Evolutionary conservation across 2,113 vertebrate species (phyloP).

Genomic region (Sporophila hypoxantha): DNA sequence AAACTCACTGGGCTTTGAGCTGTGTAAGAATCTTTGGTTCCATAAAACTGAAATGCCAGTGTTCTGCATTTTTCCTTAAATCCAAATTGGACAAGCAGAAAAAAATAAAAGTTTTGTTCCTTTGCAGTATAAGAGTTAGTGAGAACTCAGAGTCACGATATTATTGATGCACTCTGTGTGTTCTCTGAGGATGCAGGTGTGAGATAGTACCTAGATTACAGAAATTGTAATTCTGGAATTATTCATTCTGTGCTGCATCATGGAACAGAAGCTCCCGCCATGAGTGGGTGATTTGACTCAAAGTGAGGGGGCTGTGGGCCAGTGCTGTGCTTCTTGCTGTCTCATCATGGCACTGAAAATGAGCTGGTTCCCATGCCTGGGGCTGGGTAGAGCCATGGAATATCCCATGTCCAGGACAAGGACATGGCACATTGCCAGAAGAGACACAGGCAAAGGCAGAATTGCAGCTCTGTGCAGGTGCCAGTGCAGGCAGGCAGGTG

Average conservation of each 20-base stretch:
- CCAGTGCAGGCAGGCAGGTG: neutral
- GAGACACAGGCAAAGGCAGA: neutral
- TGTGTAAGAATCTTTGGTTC: neutral
- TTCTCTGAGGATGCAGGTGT: neutral
- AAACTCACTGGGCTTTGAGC: neutral
- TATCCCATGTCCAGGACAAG: neutral
- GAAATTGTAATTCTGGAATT: neutral
- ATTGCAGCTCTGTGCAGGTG: rapidly evolving
- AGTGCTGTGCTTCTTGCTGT: neutral
- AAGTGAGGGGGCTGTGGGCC: neutral
- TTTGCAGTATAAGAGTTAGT: neutral
- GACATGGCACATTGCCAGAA: rapidly evolving
- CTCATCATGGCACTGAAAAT: neutral
- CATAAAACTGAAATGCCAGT: neutral
- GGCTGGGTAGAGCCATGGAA: neutral
- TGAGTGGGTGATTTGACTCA: neutral
- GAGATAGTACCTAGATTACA: neutral
- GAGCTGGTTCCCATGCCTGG: neutral
- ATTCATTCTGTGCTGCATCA: neutral
- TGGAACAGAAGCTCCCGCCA: neutral
- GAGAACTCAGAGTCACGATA: neutral
- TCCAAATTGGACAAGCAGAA: neutral
- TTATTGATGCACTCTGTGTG: neutral
- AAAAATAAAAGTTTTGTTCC: neutral
- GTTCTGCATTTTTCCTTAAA: neutral